Evolutionary conservation across 2,888 invertebrate species (phyloP), one percentile per base, ranked within the genome.

Genomic region (Axea sp.): DNA sequence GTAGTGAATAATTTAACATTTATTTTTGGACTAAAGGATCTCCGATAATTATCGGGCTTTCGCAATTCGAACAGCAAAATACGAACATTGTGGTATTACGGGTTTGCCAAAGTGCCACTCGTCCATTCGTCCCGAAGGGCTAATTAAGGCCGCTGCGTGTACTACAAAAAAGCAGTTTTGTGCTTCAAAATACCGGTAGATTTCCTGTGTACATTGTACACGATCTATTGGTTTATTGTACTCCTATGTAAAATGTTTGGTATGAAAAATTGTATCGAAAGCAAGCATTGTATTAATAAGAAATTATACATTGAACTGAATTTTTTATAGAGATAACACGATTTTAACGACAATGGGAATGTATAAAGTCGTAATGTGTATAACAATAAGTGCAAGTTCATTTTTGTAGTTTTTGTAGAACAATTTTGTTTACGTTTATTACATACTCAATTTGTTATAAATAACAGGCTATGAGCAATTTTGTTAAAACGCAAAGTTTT

Each of bases 91-190:
- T 28, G 30, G 28, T 26, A 30, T 55, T 67, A 15, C 22, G 33
- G 28, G 49, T 15, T 57, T 11, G 22, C 3, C 8, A 37, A 30
- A 47, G 51, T 24, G 39, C 59, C 60, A 53, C n/a, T n/a, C n/a
- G n/a, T n/a, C n/a, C n/a, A n/a, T 69, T 45, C 45, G 22, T 51
- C 3, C 8, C 41, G 35, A 41, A 59, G 49, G 59, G 49, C 43
- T 60, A 59, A 68, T 68, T 68, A 59, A 51, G 39, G 35, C 37
- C n/a, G 43, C 19, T 67, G 47, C 47, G 17, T 31, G 64, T 53
- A 31, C 8, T 12, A 30, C 6, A 67, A 65, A 67, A 55, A 30
- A 19, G 2, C 15, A 17, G 12, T 59, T 59, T 68, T 68, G 57
- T 57, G 26, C 33, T 33, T 22, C 24, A 31, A 51, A 49, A 49